A percentile compares a stretch with the other conserved stretches of the same genome.
Conservation (phyloP, 2,888 invertebrate species). For the Epirrita christyi region DNA sequence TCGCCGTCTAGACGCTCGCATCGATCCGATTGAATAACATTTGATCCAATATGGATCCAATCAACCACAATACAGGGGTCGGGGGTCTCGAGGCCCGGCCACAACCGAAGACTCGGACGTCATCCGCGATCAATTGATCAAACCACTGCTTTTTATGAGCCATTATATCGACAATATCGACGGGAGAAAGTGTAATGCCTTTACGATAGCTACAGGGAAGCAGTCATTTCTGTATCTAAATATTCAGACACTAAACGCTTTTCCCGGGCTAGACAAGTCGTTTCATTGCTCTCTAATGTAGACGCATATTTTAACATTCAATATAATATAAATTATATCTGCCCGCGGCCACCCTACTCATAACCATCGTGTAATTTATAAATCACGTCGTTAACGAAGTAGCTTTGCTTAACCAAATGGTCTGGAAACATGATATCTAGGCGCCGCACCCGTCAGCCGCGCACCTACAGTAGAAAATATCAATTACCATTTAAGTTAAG, state of each 20-base stretch:
- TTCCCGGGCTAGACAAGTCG: constrained; percentile 6
- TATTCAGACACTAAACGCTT: constrained; percentile 10
- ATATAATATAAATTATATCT: constrained; percentile 10
- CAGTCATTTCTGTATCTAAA: not conserved
- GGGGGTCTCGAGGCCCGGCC: constrained; percentile 68
- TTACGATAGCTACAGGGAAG: constrained; percentile 32
- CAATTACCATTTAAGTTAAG: constrained; percentile 42
- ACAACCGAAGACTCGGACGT: constrained; percentile 48
- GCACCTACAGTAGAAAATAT: constrained; percentile 38
- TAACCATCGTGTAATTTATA: constrained; percentile 33
- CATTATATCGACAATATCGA: constrained; percentile 39
- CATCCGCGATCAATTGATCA: constrained; percentile 65
- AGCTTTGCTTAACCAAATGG: constrained; percentile 39
- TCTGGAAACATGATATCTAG: constrained; percentile 37
- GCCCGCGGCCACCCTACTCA: constrained; percentile 17
- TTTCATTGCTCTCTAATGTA: not conserved
- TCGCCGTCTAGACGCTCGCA: constrained; percentile 80
- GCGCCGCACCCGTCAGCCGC: constrained; percentile 39
- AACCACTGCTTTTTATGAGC: constrained; percentile 52
- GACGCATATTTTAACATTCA: constrained; percentile 11
- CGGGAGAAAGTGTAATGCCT: constrained; percentile 46
- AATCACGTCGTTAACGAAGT: constrained; percentile 37
- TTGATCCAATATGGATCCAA: constrained; percentile 84
- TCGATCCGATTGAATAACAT: constrained; percentile 79
- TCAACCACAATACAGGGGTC: constrained; percentile 77